Percentiles rank a stretch among this genome's conserved stretches.
phyloP scores from a whole-genome alignment of 2,888 invertebrate species.

The Hirtodrosophila trivittata region DNA sequence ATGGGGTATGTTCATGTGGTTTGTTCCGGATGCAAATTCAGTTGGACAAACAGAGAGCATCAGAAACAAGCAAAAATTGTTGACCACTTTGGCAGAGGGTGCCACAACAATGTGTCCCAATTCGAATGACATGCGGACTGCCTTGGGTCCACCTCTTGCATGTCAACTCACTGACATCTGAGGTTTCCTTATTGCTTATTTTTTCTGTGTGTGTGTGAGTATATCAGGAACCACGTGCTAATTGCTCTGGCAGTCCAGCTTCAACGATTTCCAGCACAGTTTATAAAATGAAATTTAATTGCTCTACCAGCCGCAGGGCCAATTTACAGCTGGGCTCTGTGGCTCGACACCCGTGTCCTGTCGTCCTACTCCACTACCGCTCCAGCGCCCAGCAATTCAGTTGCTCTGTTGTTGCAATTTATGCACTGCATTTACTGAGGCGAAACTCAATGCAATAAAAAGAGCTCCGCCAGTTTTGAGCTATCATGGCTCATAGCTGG shows the following conservation, averaged over 20 bases:
- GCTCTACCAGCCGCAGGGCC: slow-evolving; percentile 54
- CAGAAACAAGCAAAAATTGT: slow-evolving; percentile 13
- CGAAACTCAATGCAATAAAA: slow-evolving; percentile 35
- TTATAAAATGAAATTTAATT: slow-evolving; percentile 75
- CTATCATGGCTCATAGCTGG: slow-evolving; percentile 27
- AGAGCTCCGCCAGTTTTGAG: slow-evolving; percentile 34
- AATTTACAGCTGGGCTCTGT: slow-evolving; percentile 66
- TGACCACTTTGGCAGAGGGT: neutral
- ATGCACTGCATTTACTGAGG: slow-evolving; percentile 34
- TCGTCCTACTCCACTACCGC: too few relatives aligned
- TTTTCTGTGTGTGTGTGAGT: neutral
- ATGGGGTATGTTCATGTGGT: neutral
- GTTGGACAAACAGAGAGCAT: slow-evolving; percentile 16
- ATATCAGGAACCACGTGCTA: slow-evolving; percentile 41
- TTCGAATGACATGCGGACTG: slow-evolving; percentile 18
- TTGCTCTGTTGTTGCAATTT: slow-evolving; percentile 47
- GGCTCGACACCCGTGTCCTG: too few relatives aligned
- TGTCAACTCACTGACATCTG: slow-evolving; percentile 35
- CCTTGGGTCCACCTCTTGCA: slow-evolving; percentile 39
- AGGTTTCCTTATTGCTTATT: slow-evolving; percentile 26
- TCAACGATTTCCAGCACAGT: slow-evolving; percentile 50
- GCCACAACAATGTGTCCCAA: slow-evolving; percentile 37
- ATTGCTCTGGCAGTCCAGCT: slow-evolving; percentile 59
- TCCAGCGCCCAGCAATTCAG: too few relatives aligned
- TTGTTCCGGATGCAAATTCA: slow-evolving; percentile 30